Evolutionary conservation across 1,140 invertebrate species (phyloP).

Genomic region (Drosophila watanabei): DNA sequence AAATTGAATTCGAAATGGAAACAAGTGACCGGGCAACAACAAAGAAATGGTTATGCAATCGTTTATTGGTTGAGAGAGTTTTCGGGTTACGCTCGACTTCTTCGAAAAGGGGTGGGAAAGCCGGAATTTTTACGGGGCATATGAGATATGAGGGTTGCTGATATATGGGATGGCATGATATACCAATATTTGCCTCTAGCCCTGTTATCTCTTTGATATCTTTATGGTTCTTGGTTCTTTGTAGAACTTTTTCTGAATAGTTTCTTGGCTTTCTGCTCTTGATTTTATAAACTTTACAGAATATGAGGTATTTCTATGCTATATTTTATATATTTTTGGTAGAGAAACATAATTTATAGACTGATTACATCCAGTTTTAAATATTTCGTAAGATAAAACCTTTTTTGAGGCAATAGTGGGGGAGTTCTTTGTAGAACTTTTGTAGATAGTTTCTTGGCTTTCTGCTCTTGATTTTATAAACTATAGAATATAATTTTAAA

Average conservation of each 20-base stretch:
- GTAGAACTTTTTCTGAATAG: not conserved
- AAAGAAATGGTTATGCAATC: constrained; percentile 44
- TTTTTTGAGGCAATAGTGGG: too few species aligned
- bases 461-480: too few species aligned
- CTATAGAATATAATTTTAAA: too few species aligned
- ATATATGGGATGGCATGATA: constrained; percentile 31
- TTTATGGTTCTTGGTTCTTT: not conserved
- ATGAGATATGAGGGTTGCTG: constrained; percentile 14
- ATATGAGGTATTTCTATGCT: too few species aligned
- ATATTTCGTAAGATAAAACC: too few species aligned
- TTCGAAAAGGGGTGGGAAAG: constrained; percentile 20
- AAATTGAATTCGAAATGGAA: constrained; percentile 31
- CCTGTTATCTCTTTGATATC: constrained; percentile 4
- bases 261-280: not conserved
- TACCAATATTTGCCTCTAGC: constrained; percentile 14
- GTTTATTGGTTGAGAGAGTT: constrained; percentile 36
- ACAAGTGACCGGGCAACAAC: constrained; percentile 17
- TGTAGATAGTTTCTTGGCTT: too few species aligned
- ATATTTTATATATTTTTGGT: not conserved
- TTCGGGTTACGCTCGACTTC: constrained; percentile 41
- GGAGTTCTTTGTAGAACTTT: too few species aligned
- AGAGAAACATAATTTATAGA: not conserved
- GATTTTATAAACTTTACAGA: not conserved
- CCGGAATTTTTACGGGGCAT: not conserved
- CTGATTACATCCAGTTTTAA: not conserved